Evolutionary conservation across 2,113 vertebrate genomes (phyloP).

Genomic region (Dasyornis broadbenti): DNA sequence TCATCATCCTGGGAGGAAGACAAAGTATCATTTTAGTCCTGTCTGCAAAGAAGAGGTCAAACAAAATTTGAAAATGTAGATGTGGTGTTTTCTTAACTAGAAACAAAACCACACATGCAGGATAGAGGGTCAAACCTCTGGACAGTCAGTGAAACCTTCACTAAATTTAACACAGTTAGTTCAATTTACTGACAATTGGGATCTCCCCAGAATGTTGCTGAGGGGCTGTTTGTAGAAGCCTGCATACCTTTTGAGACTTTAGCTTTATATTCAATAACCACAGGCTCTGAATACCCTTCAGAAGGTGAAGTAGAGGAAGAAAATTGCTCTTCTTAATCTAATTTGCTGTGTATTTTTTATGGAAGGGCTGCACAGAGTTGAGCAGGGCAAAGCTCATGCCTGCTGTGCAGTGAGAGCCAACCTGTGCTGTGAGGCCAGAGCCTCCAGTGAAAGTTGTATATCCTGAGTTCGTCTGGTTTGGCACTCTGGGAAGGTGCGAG

Average conservation of each 20-base stretch:
- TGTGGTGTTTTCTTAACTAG: background rate
- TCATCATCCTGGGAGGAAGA: background rate
- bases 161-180: background rate
- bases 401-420: background rate
- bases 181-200: background rate
- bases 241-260: background rate
- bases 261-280: background rate
- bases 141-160: background rate
- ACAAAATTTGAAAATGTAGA: background rate
- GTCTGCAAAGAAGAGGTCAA: background rate
- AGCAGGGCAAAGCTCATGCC: background rate
- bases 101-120: background rate
- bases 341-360: background rate
- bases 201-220: background rate
- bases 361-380: background rate
- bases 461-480: background rate
- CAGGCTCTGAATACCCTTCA: background rate
- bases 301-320: background rate
- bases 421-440: background rate
- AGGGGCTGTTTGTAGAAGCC: background rate
- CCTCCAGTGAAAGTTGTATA: background rate
- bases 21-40: background rate
- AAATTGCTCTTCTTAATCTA: background rate
- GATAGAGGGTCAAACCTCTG: background rate
- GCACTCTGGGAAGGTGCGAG: rapidly evolving